Evolutionary conservation across 2,888 invertebrate species (phyloP), one percentile per base, ranked within the genome.

Genomic region (Thereva nobilitata): DNA sequence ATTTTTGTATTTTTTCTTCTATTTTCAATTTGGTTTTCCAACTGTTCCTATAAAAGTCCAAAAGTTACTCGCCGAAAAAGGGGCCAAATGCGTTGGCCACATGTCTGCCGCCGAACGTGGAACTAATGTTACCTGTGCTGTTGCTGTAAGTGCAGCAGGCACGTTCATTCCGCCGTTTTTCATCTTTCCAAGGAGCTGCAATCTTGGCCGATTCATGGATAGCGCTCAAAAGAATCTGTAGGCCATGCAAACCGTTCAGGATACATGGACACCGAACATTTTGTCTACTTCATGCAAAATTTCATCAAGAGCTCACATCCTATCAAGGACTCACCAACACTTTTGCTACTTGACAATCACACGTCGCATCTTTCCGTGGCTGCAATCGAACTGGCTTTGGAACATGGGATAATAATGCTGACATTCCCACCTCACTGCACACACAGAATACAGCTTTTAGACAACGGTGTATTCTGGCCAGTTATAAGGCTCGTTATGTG

Each of bases 331-430:
- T n/a, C 7, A n/a, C 70, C 70, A 5, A 66, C 64, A 59, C 53
- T 68, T 66, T 54, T 72, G 47, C 59, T 72, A 7, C 9, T 72
- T 8, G 70, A 73, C 55, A 72, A 73, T 52, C 73, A 74, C 38
- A 53, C 45, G 4, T 71, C 72, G 1, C 73, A 74, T 54, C 12
- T 73, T 6, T 72, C 72, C 5, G 42, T 72, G 5, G 68, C 71
- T 12, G 71, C 68, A 9, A 50, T 77, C 45, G 70, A 75, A 59
- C 70, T 70, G 37, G 74, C 73, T 12, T 72, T 71, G 68, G 71
- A 72, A 41, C 73, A 73, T 69, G 75, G 75, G 5, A 72, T 77
- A 1, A 55, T 2, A 9, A 55, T 55, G 1, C 2, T 55, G 37
- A 2, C 55, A 7, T 41, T 55, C n/a, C 55, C 55, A 41, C 55